Percentiles rank a stretch among this genome's conserved stretches.
phyloP scores from a whole-genome alignment of 2,797 vertebrate genomes.

The Muraenolepis orangiensis region DNA sequence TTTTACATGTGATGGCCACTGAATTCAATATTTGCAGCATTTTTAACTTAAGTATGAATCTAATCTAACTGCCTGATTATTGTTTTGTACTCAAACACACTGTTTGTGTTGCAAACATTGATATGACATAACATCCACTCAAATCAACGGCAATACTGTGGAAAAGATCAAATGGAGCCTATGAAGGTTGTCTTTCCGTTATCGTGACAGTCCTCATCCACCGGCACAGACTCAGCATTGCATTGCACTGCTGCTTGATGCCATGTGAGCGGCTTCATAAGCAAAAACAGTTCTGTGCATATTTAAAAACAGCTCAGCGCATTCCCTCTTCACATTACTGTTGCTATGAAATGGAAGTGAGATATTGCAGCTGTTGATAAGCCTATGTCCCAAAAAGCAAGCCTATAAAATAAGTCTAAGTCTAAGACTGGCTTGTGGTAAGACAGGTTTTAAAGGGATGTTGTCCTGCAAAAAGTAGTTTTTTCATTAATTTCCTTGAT shows the following conservation, averaged over 20 bases:
- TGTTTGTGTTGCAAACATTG: slow-evolving; percentile 10
- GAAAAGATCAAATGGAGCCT: background rate
- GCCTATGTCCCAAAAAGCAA: slow-evolving; percentile 13
- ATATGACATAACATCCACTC: slow-evolving; percentile 50
- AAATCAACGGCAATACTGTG: slow-evolving; percentile 15
- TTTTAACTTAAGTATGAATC: too few species aligned
- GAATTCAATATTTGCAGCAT: background rate
- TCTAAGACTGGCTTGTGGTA: background rate
- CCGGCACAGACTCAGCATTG: background rate
- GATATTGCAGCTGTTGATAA: slow-evolving; percentile 22
- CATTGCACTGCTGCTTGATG: background rate
- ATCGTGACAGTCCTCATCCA: background rate
- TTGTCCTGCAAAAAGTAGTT: slow-evolving; percentile 29
- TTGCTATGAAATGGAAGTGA: slow-evolving; percentile 12
- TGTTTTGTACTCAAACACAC: background rate
- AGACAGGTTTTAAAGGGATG: slow-evolving; percentile 16
- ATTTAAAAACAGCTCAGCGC: background rate
- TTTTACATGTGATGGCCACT: background rate
- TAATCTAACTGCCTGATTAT: too few species aligned
- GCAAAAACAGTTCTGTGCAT: background rate
- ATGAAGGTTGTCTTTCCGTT: background rate
- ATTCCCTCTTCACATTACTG: background rate
- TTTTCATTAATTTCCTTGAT: slow-evolving; percentile 6
- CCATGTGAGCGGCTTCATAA: background rate
- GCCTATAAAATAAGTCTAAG: background rate